phyloP scores from a whole-genome alignment of 2,113 vertebrate species.

The Oceanodroma tethys region DNA sequence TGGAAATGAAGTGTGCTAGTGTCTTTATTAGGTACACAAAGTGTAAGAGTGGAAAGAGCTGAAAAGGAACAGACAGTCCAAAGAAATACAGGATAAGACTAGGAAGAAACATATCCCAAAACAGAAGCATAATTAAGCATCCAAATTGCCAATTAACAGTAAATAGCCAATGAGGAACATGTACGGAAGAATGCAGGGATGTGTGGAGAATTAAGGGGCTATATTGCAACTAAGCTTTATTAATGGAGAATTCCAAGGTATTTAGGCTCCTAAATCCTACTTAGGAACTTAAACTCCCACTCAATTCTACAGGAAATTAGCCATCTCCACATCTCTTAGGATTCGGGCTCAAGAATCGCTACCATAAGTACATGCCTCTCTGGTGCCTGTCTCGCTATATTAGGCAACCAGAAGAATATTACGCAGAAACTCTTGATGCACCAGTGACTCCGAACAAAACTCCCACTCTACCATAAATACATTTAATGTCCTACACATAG shows the following conservation, averaged over 20 bases:
- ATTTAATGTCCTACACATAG: background rate
- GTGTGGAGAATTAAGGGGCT: background rate
- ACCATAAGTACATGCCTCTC: background rate
- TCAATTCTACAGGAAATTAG: background rate
- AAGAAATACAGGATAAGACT: background rate
- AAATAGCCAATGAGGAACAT: background rate
- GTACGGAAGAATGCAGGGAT: background rate
- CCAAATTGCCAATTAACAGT: background rate
- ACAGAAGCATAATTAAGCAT: background rate
- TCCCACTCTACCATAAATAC: background rate
- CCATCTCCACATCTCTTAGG: background rate
- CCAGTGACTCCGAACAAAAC: background rate
- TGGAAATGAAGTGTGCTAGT: background rate
- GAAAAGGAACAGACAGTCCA: background rate
- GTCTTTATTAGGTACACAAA: background rate
- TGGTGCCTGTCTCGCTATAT: background rate
- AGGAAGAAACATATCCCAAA: background rate
- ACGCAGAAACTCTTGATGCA: background rate
- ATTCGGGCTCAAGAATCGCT: accelerated
- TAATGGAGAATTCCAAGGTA: background rate
- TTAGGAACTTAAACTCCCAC: background rate
- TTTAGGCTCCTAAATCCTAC: background rate
- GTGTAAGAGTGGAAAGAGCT: background rate
- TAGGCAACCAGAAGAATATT: background rate
- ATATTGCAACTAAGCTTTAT: background rate